Conservation (phyloP, 2,797 vertebrate species). For the Macropus fuliginosus region DNA sequence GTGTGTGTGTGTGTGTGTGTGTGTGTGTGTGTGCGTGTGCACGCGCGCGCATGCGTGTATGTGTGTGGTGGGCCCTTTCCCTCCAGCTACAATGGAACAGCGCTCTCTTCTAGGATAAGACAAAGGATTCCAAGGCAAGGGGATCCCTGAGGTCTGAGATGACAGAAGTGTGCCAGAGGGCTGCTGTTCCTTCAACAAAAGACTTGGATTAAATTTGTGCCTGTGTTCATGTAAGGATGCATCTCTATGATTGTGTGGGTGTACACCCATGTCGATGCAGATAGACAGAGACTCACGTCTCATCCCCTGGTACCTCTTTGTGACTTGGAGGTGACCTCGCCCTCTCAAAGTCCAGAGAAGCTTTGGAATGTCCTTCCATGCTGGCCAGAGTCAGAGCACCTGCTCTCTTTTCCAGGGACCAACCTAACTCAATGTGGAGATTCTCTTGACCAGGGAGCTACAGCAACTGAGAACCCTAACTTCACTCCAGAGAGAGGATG, state of each 20-base stretch:
- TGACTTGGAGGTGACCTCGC: background rate
- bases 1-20: background rate
- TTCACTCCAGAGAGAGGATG: background rate
- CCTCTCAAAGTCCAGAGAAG: background rate
- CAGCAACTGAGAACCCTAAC: background rate
- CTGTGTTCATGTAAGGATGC: background rate
- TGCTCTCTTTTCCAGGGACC: background rate
- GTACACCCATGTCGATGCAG: background rate
- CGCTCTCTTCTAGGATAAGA: constrained; percentile 46
- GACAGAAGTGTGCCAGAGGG: background rate
- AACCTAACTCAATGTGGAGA: background rate
- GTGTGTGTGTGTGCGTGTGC: background rate
- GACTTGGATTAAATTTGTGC: background rate
- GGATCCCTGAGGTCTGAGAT: constrained; percentile 49
- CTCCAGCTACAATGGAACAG: constrained; percentile 46
- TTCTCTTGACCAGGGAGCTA: background rate
- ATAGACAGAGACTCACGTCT: background rate
- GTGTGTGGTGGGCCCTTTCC: background rate
- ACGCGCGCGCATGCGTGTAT: no score
- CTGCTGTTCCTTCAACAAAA: background rate
- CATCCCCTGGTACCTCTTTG: background rate
- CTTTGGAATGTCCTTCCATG: background rate
- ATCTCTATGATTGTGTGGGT: background rate
- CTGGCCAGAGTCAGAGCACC: background rate
- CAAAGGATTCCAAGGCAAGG: constrained; percentile 54